A percentile compares a stretch with the other conserved stretches of the same genome.
These are phyloP conservation scores for Pachymerium ferrugineum DNA, from an alignment of 2,888 invertebrate species.

Conservation along the genomic window DNA sequence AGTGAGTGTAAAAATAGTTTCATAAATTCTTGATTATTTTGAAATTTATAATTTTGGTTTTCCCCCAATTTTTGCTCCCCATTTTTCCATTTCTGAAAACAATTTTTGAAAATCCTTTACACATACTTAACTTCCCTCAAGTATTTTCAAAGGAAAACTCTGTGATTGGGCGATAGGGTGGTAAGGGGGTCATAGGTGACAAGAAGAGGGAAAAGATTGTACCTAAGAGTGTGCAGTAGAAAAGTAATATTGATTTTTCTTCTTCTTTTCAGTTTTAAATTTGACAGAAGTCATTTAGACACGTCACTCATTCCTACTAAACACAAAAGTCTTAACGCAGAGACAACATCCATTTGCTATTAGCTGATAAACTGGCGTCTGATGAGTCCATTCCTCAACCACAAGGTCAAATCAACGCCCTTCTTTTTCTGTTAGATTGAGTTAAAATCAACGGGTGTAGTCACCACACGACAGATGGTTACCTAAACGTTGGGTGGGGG, in stretches of 20 bases:
- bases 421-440: background rate
- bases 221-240: background rate
- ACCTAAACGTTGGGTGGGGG: background rate
- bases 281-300: slow-evolving; percentile 24
- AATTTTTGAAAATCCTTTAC: too few relatives aligned
- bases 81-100: background rate
- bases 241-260: slow-evolving; percentile 26
- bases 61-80: too few relatives aligned
- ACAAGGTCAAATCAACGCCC: slow-evolving; percentile 7
- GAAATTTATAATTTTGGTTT: too few relatives aligned
- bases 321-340: background rate
- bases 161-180: background rate
- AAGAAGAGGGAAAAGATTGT: background rate
- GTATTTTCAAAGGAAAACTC: too few relatives aligned
- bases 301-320: background rate
- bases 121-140: too few relatives aligned
- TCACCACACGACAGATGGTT: background rate
- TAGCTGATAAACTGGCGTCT: slow-evolving; percentile 23
- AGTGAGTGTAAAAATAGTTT: too few relatives aligned
- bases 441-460: background rate
- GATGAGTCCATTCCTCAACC: background rate
- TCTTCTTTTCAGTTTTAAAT: slow-evolving; percentile 22
- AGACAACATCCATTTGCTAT: slow-evolving; percentile 27
- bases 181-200: background rate
- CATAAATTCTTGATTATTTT: too few relatives aligned